These are phyloP conservation scores for Phocides pigmalion DNA, from an alignment of 1,140 invertebrate species.

Conservation along the genomic window DNA sequence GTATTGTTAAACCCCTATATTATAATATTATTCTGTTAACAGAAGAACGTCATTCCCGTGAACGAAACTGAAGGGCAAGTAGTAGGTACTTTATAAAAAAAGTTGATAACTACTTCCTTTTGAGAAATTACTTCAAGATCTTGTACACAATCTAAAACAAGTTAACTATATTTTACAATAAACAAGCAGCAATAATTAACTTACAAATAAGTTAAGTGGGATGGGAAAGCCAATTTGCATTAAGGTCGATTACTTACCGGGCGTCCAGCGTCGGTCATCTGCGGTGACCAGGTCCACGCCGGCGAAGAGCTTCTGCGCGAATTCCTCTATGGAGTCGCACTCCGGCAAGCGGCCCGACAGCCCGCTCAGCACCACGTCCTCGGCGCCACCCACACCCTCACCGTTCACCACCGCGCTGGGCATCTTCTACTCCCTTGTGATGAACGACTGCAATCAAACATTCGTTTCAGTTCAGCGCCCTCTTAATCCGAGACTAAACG, in stretches of 20 bases:
- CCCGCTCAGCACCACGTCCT: conserved; percentile 95
- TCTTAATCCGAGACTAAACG: conserved; percentile 7
- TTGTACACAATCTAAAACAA: too few species aligned
- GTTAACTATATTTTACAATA: too few species aligned
- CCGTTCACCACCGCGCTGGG: conserved; percentile 65
- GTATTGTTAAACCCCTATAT: too few species aligned
- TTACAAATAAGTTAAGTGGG: background rate
- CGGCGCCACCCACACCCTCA: conserved; percentile 52
- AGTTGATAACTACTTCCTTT: too few species aligned
- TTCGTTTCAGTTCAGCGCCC: conserved; percentile 7
- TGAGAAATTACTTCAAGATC: too few species aligned
- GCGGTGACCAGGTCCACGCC: conserved; percentile 95
- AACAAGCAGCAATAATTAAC: background rate
- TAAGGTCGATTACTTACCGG: conserved; percentile 41
- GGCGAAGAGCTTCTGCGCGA: conserved; percentile 89
- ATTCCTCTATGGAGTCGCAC: conserved; percentile 94
- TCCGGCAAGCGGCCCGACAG: conserved; percentile 96
- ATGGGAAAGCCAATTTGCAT: background rate
- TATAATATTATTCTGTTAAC: too few species aligned
- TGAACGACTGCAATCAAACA: conserved; percentile 43
- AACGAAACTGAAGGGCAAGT: too few species aligned
- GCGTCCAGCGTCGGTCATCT: conserved; percentile 89
- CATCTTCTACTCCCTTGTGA: conserved; percentile 42
- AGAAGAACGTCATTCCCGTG: too few species aligned
- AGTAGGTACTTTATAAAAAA: too few species aligned